Base-by-base conservation (phyloP, 2,113 vertebrate genomes). In the Antigone vipio region DNA sequence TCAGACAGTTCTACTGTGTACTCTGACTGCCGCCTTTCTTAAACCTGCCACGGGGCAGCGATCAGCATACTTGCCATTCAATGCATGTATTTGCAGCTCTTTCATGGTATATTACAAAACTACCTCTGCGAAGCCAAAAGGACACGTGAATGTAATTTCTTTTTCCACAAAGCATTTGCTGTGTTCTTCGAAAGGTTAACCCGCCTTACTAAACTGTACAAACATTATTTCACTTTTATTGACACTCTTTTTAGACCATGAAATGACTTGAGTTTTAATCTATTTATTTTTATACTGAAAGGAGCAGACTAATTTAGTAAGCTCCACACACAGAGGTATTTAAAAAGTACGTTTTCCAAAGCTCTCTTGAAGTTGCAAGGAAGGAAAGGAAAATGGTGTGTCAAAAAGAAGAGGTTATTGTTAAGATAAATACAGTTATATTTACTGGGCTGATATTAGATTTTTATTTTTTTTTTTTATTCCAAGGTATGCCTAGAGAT, bases 181-280 rank as follows among this genome's bases (percentile, higher is more conserved):
- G 35, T 34, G 44, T 89, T 95, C 83, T 89, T 75, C 0, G 0
- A 95, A 95, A 97, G 84, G 91, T 96, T 95, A 89, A 77, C 73
- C 42, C 1, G 1, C 58, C 35, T 92, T 94, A 42, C 82, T 67
- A 89, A 96, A 90, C 95, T 93, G 88, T 92, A 93, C 76, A 98
- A 98, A 97, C 86, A 95, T 95, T 85, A 87, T 95, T 97, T 95
- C 77, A 29, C 74, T 95, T 95, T 80, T 94, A 95, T 94, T 96
- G 76, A 89, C 83, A 85, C 66, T 97, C 89, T 97, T 97, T 97
- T 88, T 92, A 91, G 87, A 97, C 94, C 97, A 97, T 97, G 96
- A 98, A 98, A 98, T 97, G 53, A 96, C 95, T 96, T 90, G 90
- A 82, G 89, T 94, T 97, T 97, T 96, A 93, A 92, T 93, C 76